Evolutionary conservation across 2,888 invertebrate genomes (phyloP).

Genomic region (Drosophila antonietae): DNA sequence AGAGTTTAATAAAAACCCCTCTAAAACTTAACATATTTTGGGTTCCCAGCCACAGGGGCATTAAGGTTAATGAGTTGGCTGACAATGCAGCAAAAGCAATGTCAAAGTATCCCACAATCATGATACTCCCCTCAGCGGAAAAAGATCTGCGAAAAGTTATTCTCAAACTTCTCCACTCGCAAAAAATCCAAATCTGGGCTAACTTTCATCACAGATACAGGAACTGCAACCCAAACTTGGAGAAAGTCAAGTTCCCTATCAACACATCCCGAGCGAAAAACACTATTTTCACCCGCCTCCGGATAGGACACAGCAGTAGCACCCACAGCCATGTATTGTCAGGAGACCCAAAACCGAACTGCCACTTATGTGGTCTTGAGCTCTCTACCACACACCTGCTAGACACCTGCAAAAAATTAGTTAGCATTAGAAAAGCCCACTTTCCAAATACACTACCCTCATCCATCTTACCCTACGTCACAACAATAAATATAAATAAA

Average conservation of each 20-base stretch:
- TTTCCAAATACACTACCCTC: constrained; percentile 9
- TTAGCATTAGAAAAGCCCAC: constrained; percentile 15
- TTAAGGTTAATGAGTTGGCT: background rate
- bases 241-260: too few relatives aligned
- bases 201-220: constrained; percentile 17
- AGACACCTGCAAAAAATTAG: constrained; percentile 23
- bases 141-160: constrained; percentile 13
- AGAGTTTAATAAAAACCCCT: background rate
- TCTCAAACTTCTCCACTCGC: constrained; percentile 4
- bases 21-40: background rate
- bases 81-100: constrained; percentile 11
- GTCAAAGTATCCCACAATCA: constrained; percentile 16
- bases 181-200: constrained; percentile 13
- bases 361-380: constrained; percentile 20
- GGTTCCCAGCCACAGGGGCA: background rate
- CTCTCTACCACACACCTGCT: constrained; percentile 14
- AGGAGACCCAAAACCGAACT: constrained; percentile 16
- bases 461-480: background rate
- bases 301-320: constrained; percentile 7
- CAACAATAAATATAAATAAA: constrained; percentile 1
- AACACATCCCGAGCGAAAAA: too few relatives aligned
- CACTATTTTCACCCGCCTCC: constrained; percentile 2
- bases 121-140: constrained; percentile 8
- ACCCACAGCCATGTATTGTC: constrained; percentile 24
- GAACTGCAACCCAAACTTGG: constrained; percentile 17